phyloP scores from a whole-genome alignment of 2,797 vertebrate species.

The Dallia pectoralis region DNA sequence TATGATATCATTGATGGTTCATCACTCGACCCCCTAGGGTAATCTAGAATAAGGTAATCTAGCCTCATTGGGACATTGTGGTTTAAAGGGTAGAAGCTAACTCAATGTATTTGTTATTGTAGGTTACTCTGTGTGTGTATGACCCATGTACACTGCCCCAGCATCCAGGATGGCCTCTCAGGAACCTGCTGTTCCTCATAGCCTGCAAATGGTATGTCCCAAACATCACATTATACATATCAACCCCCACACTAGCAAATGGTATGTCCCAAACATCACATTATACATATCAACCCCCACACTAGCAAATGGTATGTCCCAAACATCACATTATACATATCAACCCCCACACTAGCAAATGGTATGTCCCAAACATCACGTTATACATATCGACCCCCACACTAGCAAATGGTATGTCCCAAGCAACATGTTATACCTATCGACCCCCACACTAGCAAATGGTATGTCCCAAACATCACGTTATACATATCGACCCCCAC shows the following conservation, averaged over 20 bases:
- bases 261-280: neutral
- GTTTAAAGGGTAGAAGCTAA: neutral
- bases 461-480: no score
- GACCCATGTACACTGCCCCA: slow-evolving; percentile 92
- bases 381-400: neutral
- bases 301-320: neutral
- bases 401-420: neutral
- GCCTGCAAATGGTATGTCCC: slow-evolving; percentile 83
- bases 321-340: neutral
- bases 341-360: neutral
- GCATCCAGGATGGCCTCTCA: slow-evolving; percentile 95
- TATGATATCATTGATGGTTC: neutral
- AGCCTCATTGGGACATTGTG: neutral
- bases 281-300: neutral
- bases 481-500: no score
- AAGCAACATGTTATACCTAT: no score
- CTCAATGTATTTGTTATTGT: slow-evolving; percentile 25
- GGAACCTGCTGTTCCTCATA: slow-evolving; percentile 89
- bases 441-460: no score
- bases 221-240: neutral
- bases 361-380: neutral
- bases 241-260: neutral
- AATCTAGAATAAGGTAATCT: neutral
- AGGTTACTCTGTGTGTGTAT: slow-evolving; percentile 92
- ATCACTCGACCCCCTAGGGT: neutral